Conservation (phyloP, 2,797 vertebrate genomes). For the Decapterus maruadsi region DNA sequence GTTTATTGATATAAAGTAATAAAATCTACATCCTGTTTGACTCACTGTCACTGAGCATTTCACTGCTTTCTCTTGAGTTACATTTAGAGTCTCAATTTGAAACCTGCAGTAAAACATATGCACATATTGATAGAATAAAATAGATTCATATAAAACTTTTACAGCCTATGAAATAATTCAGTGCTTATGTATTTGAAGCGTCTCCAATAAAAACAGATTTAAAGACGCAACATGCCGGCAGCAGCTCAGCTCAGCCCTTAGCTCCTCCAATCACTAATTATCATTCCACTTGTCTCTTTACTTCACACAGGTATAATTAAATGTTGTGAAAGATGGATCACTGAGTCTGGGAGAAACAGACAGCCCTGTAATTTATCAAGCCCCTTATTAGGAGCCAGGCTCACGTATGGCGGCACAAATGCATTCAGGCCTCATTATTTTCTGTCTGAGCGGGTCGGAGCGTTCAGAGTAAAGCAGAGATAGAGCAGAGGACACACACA, state of each 20-base stretch:
- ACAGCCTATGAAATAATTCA: not conserved
- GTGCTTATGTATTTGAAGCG: not conserved
- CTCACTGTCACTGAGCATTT: not conserved
- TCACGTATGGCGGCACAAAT: accelerated
- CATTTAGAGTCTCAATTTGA: not conserved
- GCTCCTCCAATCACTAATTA: conserved; percentile 22
- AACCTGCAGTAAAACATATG: not conserved
- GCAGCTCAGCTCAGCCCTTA: not conserved
- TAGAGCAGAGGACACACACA: too few relatives aligned
- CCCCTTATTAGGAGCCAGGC: too few relatives aligned
- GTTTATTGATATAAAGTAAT: too few relatives aligned
- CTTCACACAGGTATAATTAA: conserved; percentile 9
- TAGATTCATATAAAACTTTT: not conserved
- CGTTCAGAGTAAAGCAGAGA: not conserved
- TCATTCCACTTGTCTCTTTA: not conserved
- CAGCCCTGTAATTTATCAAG: conserved; percentile 9
- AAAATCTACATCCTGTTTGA: too few relatives aligned
- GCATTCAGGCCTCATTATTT: not conserved
- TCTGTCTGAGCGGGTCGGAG: not conserved
- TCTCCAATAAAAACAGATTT: not conserved
- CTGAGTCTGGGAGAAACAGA: not conserved
- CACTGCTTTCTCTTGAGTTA: not conserved
- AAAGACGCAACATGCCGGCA: not conserved
- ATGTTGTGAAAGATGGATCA: not conserved
- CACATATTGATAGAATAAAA: not conserved